Evolutionary conservation across 2,888 invertebrate genomes (phyloP).

Genomic region (Agrilus biguttatus): DNA sequence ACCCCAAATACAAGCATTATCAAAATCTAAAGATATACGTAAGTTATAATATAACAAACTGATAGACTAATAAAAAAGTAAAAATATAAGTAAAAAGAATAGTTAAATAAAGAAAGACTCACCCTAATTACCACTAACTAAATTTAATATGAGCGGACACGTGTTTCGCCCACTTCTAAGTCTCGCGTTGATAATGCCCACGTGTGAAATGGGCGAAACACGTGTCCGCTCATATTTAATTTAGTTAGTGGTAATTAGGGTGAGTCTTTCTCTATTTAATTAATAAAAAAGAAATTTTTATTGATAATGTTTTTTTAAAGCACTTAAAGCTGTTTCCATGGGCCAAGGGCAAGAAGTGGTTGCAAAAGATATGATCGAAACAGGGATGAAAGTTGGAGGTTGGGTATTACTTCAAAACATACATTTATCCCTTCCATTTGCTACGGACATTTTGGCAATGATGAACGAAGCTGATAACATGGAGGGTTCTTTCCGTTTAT

Average conservation of each 20-base stretch:
- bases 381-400: slow-evolving; percentile 46
- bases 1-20: slow-evolving; percentile 76
- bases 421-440: slow-evolving; percentile 88
- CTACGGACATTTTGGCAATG: slow-evolving; percentile 82
- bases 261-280: too few species aligned
- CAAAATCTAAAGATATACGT: slow-evolving; percentile 78
- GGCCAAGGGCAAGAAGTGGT: slow-evolving; percentile 84
- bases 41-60: slow-evolving; percentile 24
- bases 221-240: too few species aligned
- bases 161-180: too few species aligned
- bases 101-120: too few species aligned
- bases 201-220: too few species aligned
- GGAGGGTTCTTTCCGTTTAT: slow-evolving; percentile 72
- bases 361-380: slow-evolving; percentile 30
- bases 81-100: too few species aligned
- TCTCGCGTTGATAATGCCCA: too few species aligned
- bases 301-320: slow-evolving; percentile 29
- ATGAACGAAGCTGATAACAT: slow-evolving; percentile 73
- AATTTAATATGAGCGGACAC: too few species aligned
- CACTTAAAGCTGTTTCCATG: slow-evolving; percentile 81
- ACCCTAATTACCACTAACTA: too few species aligned
- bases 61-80: too few species aligned
- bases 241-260: too few species aligned
- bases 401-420: slow-evolving; percentile 95
- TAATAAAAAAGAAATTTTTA: too few species aligned